These are phyloP conservation scores for Ennomos quercinarius DNA, from an alignment of 2,888 invertebrate species.

Conservation along the genomic window DNA sequence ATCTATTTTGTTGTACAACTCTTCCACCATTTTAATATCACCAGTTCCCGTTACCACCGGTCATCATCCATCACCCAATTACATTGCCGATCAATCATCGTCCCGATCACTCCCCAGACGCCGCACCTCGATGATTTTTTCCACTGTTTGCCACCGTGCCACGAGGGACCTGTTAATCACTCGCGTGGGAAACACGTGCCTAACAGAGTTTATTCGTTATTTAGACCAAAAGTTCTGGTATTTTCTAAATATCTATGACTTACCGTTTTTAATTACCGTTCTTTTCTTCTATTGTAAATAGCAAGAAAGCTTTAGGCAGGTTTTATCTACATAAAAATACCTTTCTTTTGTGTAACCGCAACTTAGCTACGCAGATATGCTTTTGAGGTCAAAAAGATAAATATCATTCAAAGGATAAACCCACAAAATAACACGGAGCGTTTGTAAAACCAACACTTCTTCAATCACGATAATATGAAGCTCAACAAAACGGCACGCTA, in stretches of 20 bases:
- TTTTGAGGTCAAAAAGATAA: background rate
- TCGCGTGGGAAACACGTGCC: slow-evolving; percentile 56
- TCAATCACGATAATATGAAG: slow-evolving; percentile 77
- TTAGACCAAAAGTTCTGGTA: slow-evolving; percentile 10
- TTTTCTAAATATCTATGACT: too few relatives aligned
- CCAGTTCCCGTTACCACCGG: slow-evolving; percentile 26
- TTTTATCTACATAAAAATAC: too few relatives aligned
- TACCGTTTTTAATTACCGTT: too few relatives aligned
- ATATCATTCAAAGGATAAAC: slow-evolving; percentile 17
- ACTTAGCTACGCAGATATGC: background rate
- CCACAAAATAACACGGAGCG: slow-evolving; percentile 33
- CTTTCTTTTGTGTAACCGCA: too few relatives aligned
- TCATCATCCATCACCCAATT: slow-evolving; percentile 92
- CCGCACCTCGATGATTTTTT: slow-evolving; percentile 73
- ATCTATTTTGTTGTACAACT: background rate
- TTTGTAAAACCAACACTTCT: slow-evolving; percentile 61
- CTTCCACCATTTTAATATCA: slow-evolving; percentile 10
- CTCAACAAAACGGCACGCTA: slow-evolving; percentile 77
- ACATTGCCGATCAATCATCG: slow-evolving; percentile 90
- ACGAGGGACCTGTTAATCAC: slow-evolving; percentile 80
- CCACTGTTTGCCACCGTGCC: slow-evolving; percentile 65
- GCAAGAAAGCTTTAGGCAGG: too few relatives aligned
- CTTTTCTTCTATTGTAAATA: too few relatives aligned
- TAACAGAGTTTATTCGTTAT: slow-evolving; percentile 41
- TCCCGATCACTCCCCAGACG: slow-evolving; percentile 80